Percentiles rank a stretch among this genome's conserved stretches.
Conservation (phyloP, 1,140 invertebrate species). For the Episyrphus balteatus region DNA sequence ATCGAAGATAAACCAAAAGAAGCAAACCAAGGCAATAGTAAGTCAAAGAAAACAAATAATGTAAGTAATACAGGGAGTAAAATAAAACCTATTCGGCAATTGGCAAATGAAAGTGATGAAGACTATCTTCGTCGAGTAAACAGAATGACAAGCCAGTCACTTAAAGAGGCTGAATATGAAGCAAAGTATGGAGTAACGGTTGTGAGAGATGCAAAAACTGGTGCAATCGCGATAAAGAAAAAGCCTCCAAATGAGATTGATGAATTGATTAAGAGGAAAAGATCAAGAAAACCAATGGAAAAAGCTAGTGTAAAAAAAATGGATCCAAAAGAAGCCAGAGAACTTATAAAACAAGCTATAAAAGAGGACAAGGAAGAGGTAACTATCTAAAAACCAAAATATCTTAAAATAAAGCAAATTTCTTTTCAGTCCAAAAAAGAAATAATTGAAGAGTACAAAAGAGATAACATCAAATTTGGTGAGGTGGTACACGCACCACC, state of each 20-base stretch:
- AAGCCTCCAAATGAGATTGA: constrained; percentile 39
- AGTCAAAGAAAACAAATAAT: constrained; percentile 3
- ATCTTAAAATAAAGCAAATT: neutral
- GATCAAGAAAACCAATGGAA: constrained; percentile 33
- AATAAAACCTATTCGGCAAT: constrained; percentile 28
- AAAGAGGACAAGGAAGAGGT: constrained; percentile 35
- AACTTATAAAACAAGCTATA: constrained; percentile 29
- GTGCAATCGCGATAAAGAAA: constrained; percentile 39
- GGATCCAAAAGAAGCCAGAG: constrained; percentile 36
- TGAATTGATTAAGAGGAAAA: constrained; percentile 35
- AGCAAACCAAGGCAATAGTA: neutral
- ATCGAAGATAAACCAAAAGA: constrained; percentile 21
- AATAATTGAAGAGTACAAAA: constrained; percentile 20
- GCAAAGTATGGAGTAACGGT: constrained; percentile 44
- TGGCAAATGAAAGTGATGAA: constrained; percentile 35
- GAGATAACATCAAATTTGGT: constrained; percentile 50
- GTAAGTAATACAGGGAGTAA: constrained; percentile 4
- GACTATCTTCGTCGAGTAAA: constrained; percentile 42
- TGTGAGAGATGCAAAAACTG: constrained; percentile 39
- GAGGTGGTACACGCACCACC: constrained; percentile 54
- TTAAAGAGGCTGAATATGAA: constrained; percentile 44
- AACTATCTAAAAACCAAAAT: neutral
- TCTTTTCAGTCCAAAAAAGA: constrained; percentile 9
- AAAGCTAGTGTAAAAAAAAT: constrained; percentile 28
- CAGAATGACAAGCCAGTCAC: constrained; percentile 39